phyloP scores from a whole-genome alignment of 2,797 vertebrate species.

The Euthynnus affinis region DNA sequence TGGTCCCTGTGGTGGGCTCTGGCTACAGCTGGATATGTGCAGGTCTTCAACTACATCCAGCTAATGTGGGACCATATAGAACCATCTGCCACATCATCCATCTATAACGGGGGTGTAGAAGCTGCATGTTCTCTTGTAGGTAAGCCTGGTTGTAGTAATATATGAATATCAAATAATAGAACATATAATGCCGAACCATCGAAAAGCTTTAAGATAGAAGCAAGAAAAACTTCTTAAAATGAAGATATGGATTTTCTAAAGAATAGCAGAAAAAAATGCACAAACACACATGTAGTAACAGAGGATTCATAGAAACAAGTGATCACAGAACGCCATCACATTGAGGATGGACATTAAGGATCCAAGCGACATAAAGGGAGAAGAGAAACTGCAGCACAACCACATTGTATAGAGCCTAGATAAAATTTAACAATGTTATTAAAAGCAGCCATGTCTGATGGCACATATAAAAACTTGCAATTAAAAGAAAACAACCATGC shows the following conservation, averaged over 20 bases:
- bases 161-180: too few species aligned
- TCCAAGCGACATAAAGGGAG: background rate
- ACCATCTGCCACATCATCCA: conserved; percentile 79
- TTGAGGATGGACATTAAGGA: background rate
- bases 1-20: conserved; percentile 88
- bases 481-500: conserved; percentile 45
- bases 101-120: conserved; percentile 86
- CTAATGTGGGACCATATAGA: conserved; percentile 84
- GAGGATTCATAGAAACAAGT: background rate
- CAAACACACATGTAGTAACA: background rate
- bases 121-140: conserved; percentile 83
- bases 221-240: background rate
- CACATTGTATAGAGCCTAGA: conserved; percentile 28
- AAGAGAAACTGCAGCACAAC: conserved; percentile 16
- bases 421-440: conserved; percentile 48
- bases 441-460: conserved; percentile 41
- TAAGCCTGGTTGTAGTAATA: conserved; percentile 51
- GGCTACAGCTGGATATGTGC: conserved; percentile 83
- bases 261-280: background rate
- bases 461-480: conserved; percentile 39
- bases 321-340: background rate
- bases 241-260: background rate
- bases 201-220: background rate
- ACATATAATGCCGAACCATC: too few species aligned
- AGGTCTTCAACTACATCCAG: conserved; percentile 85